These are phyloP conservation scores for Odontophorus gujanensis DNA, from an alignment of 2,113 vertebrate species.

Conservation along the genomic window DNA sequence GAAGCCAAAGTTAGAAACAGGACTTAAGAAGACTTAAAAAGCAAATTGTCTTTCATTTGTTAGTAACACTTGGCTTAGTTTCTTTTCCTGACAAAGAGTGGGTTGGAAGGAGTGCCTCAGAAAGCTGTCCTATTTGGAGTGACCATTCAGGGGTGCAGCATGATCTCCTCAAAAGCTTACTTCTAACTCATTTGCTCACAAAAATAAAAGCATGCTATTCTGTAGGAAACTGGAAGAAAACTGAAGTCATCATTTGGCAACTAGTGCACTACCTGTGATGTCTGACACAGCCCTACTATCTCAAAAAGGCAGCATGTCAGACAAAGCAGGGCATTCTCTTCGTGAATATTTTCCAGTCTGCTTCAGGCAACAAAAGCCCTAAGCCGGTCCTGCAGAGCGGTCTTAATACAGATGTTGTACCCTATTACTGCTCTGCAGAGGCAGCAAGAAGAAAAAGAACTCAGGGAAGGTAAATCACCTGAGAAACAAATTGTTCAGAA, in stretches of 20 bases:
- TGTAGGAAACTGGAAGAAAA: neutral
- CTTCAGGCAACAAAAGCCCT: neutral
- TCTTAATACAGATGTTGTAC: neutral
- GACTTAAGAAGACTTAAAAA: neutral
- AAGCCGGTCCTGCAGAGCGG: neutral
- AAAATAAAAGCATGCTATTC: neutral
- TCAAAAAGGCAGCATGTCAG: neutral
- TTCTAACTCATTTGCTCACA: neutral
- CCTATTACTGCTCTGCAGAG: neutral
- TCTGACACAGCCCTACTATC: neutral
- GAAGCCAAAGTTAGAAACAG: neutral
- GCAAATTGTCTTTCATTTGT: neutral
- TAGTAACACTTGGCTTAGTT: neutral
- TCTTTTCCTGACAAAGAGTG: neutral
- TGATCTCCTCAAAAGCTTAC: neutral
- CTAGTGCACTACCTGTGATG: neutral
- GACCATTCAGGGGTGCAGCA: neutral
- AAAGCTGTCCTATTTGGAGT: neutral
- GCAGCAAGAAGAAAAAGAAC: neutral
- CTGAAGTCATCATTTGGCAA: neutral
- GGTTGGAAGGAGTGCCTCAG: neutral
- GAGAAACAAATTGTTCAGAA: constrained; percentile 81
- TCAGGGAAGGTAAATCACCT: constrained; percentile 73
- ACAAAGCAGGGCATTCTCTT: neutral
- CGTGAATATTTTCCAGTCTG: neutral